Conservation (phyloP, 2,888 invertebrate species). For the Camptogramma bilineatum region DNA sequence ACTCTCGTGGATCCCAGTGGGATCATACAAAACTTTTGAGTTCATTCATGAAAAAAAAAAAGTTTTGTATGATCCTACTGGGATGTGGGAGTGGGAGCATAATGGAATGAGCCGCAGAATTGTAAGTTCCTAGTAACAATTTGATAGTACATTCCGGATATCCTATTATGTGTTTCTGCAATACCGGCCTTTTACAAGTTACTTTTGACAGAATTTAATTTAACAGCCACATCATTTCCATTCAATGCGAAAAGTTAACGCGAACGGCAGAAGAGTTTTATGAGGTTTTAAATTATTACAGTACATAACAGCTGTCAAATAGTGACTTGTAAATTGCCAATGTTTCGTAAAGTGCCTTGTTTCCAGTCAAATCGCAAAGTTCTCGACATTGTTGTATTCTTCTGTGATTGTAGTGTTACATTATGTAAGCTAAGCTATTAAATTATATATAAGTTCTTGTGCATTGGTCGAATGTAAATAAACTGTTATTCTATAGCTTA, state of each 20-base stretch:
- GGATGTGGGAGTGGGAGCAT: too few relatives aligned
- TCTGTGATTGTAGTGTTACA: slow-evolving; percentile 74
- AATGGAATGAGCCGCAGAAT: too few relatives aligned
- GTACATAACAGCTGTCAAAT: background rate
- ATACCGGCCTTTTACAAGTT: background rate
- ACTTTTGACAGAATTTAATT: background rate
- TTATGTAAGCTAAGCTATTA: slow-evolving; percentile 45
- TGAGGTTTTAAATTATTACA: too few relatives aligned
- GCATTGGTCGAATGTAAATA: slow-evolving; percentile 55
- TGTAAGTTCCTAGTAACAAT: background rate
- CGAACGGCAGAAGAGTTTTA: too few relatives aligned
- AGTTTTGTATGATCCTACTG: too few relatives aligned
- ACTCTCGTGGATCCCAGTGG: too few relatives aligned
- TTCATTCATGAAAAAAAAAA: too few relatives aligned
- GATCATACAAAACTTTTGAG: too few relatives aligned
- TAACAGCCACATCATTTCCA: background rate
- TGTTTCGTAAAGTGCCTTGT: slow-evolving; percentile 43
- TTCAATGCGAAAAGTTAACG: too few relatives aligned
- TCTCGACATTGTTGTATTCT: slow-evolving; percentile 52
- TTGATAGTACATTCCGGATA: slow-evolving; percentile 12
- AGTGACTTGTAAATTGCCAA: background rate
- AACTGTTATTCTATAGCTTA: slow-evolving; percentile 45
- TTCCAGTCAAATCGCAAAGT: slow-evolving; percentile 40
- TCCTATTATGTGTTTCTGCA: background rate
- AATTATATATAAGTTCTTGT: slow-evolving; percentile 45